Conservation (phyloP, 2,113 vertebrate genomes). For the Stegostoma tigrinum region DNA sequence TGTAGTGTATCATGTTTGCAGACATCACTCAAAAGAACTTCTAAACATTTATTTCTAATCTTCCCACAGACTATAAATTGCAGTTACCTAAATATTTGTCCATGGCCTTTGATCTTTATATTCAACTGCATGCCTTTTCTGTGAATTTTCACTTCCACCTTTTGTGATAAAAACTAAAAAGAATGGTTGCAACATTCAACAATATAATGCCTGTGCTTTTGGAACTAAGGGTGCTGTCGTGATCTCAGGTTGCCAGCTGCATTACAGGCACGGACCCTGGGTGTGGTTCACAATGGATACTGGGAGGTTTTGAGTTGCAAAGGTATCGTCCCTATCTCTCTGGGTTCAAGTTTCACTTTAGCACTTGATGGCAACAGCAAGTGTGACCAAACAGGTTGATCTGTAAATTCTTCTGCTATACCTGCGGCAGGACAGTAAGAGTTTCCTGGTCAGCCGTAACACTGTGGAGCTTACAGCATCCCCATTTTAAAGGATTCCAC, state of each 20-base stretch:
- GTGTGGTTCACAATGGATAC: neutral
- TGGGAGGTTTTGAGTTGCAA: no score
- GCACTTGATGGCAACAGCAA: no score
- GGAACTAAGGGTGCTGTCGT: neutral
- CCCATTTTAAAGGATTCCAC: no score
- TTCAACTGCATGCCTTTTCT: neutral
- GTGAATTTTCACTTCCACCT: neutral
- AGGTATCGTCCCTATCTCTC: no score
- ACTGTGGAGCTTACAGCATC: no score
- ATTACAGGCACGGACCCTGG: neutral
- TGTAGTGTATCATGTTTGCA: neutral
- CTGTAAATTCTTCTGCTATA: no score
- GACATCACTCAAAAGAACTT: neutral
- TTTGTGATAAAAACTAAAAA: neutral
- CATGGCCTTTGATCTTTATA: constrained; percentile 1
- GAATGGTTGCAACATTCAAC: neutral
- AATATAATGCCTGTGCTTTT: neutral
- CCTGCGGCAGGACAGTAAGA: no score
- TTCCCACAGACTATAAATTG: constrained; percentile 15
- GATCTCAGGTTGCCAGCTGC: neutral
- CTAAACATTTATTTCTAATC: constrained; percentile 14
- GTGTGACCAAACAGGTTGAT: no score
- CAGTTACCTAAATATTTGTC: neutral
- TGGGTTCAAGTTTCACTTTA: no score
- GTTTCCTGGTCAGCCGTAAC: no score